phyloP scores from a whole-genome alignment of 2,113 vertebrate genomes.

The Peucedramus taeniatus region DNA sequence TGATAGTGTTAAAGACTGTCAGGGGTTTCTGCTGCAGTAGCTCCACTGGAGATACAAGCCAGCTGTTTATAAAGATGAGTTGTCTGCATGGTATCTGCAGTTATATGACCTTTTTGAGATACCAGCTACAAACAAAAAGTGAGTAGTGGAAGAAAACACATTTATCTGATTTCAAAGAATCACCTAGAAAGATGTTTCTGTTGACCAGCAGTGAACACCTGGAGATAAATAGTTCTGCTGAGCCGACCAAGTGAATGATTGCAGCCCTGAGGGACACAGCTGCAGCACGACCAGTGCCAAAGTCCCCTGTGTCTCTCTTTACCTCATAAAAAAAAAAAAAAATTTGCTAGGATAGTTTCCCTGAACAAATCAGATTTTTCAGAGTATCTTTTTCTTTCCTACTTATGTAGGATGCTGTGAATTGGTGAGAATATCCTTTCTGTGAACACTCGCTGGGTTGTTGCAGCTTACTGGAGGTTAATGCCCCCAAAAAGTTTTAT shows the following conservation, averaged over 20 bases:
- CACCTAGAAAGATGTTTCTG: neutral
- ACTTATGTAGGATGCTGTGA: accelerated
- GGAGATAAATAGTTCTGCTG: neutral
- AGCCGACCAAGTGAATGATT: neutral
- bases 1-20: neutral
- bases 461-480: neutral
- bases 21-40: neutral
- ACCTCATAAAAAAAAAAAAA: neutral
- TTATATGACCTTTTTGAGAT: neutral
- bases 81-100: neutral
- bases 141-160: neutral
- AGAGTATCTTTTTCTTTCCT: neutral
- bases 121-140: neutral
- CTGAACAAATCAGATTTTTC: neutral
- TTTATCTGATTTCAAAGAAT: neutral
- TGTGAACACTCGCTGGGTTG: neutral
- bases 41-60: neutral
- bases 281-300: neutral
- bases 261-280: neutral
- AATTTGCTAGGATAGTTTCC: neutral
- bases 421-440: neutral
- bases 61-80: neutral
- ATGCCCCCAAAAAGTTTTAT: neutral
- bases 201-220: neutral
- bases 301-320: neutral